phyloP scores from a whole-genome alignment of 2,797 vertebrate species.

The Rallus crepitans region DNA sequence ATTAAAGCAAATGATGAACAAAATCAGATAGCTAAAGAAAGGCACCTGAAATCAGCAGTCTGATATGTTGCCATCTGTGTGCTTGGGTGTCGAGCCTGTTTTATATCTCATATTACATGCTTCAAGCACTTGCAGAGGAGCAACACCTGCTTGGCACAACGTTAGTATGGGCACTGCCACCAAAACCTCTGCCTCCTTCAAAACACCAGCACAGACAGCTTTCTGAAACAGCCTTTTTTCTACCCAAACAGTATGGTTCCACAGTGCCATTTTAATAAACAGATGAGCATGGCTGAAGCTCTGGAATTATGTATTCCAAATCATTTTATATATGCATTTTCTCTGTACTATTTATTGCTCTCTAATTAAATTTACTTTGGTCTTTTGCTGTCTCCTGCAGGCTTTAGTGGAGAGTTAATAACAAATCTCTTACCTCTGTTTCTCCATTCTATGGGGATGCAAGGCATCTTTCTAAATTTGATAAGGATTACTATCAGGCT shows the following conservation, averaged over 20 bases:
- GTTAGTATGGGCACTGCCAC: neutral
- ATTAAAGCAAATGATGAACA: neutral
- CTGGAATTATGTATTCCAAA: neutral
- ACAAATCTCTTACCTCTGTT: neutral
- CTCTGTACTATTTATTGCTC: neutral
- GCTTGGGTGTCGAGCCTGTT: neutral
- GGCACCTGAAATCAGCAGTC: neutral
- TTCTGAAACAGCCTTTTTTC: neutral
- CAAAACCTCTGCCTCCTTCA: neutral
- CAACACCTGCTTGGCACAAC: neutral
- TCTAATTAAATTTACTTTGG: neutral
- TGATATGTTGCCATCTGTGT: neutral
- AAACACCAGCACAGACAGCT: neutral
- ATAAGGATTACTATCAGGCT: neutral
- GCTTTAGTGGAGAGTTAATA: neutral
- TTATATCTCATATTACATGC: neutral
- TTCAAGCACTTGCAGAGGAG: neutral
- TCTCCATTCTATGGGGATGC: neutral
- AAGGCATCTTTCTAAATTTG: neutral
- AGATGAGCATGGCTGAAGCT: neutral
- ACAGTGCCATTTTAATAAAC: neutral
- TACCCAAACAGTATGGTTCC: neutral
- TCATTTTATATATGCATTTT: neutral
- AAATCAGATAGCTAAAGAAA: neutral
- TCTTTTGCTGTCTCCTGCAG: neutral